phyloP scores from a whole-genome alignment of 2,888 invertebrate species.

The Patella pellucida region DNA sequence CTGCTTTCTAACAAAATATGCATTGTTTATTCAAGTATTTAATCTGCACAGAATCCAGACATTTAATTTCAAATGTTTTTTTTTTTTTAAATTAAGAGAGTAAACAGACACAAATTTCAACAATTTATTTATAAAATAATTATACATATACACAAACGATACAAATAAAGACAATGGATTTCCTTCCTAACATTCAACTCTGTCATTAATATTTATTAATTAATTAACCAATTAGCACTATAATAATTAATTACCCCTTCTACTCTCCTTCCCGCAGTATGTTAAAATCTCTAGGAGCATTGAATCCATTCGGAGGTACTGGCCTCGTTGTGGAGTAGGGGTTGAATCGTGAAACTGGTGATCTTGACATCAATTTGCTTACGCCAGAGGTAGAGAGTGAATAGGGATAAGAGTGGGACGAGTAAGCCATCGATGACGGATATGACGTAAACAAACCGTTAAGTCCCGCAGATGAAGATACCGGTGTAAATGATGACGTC shows the following conservation, averaged over 20 bases:
- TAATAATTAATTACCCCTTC: slow-evolving; percentile 3
- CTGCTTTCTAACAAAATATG: too few species aligned
- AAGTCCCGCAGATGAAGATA: not conserved
- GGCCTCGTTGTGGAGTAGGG: slow-evolving; percentile 23
- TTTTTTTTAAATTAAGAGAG: not conserved
- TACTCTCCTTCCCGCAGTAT: slow-evolving; percentile 32
- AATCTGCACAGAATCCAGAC: too few species aligned
- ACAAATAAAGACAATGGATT: not conserved
- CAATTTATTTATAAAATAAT: slow-evolving; percentile 12
- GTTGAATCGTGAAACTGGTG: slow-evolving; percentile 14
- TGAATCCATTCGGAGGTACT: slow-evolving; percentile 16
- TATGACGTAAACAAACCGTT: slow-evolving; percentile 21
- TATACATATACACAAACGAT: slow-evolving; percentile 11
- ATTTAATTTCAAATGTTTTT: too few species aligned
- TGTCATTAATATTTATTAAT: not conserved
- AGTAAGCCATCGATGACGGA: slow-evolving; percentile 23
- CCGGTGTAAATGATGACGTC: slow-evolving; percentile 7
- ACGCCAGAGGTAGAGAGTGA: slow-evolving; percentile 10
- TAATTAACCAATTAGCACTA: not conserved
- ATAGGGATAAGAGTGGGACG: slow-evolving; percentile 14
- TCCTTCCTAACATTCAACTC: not conserved
- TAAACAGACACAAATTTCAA: not conserved
- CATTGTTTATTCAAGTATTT: too few species aligned
- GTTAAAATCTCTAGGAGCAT: slow-evolving; percentile 29
- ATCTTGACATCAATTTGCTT: slow-evolving; percentile 24